Base-by-base conservation (phyloP, 2,113 vertebrate species). In the Pteruthius melanotis region DNA sequence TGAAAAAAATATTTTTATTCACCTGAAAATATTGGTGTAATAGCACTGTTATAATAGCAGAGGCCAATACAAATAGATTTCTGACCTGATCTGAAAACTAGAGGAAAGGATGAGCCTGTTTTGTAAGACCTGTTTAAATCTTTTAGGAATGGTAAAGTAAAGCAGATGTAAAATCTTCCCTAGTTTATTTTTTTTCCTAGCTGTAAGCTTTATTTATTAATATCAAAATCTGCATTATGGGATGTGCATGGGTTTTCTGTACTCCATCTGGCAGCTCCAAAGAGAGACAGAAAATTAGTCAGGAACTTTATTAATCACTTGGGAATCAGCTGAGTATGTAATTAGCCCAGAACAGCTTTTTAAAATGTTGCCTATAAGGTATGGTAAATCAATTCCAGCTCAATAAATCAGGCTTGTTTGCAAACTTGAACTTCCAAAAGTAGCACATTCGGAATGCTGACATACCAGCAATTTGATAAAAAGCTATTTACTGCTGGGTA, bases 271-370 rank as follows among this genome's bases (percentile, higher is more conserved):
- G 89, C 86, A 92, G 69, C 77, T 84, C 66, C 89, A 74, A 89
- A 57, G 88, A 49, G 89, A 95, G 54, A 44, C 39, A 88, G 92
- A 94, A 94, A 94, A 92, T 96, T 69, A 84, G 81, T 68, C 75
- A 64, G 81, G 53, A 94, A 94, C 86, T 83, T 97, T 95, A 97
- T 97, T 95, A 94, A 96, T 97, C 93, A 89, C 53, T 44, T 60
- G 89, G 59, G 89, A 53, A 85, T 95, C 90, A 89, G 57, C 71
- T 52, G 82, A 96, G 85, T 87, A 61, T 83, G 70, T 93, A 93
- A 93, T 94, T 96, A 96, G 89, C 65, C 28, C 60, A 90, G 91
- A 94, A 77, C 69, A 94, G 76, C 57, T 87, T 95, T 96, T 95
- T 39, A 37, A 61, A 94, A 49, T 63, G 80, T 89, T 96, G 84